phyloP scores from a whole-genome alignment of 2,888 invertebrate species.

The Synergus itoensis region DNA sequence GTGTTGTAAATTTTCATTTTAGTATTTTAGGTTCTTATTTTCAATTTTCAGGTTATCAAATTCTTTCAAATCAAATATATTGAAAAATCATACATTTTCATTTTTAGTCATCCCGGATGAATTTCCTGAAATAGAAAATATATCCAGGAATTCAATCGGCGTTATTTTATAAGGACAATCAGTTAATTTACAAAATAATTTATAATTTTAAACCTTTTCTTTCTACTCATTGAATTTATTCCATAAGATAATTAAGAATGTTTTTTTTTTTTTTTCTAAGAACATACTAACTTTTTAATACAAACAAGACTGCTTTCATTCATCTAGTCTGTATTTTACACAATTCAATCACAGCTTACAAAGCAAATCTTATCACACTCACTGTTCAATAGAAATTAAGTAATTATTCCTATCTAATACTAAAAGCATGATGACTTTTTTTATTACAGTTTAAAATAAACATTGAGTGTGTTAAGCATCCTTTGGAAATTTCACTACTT shows the following conservation, averaged over 20 bases:
- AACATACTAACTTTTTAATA: background rate
- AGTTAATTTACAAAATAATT: background rate
- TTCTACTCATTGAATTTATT: background rate
- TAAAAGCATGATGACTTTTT: background rate
- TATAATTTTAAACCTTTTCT: background rate
- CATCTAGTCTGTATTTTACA: background rate
- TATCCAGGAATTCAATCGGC: background rate
- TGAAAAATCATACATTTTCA: background rate
- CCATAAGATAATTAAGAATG: background rate
- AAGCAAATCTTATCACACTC: background rate
- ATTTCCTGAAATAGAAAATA: background rate
- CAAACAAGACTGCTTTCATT: background rate
- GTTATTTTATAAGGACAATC: background rate
- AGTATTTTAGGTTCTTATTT: too few species aligned
- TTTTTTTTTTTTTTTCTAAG: background rate
- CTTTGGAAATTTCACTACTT: background rate
- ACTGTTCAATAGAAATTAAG: background rate
- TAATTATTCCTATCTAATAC: background rate
- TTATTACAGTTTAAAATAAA: background rate
- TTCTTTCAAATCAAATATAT: background rate
- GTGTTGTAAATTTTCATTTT: too few species aligned
- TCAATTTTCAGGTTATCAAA: too few species aligned
- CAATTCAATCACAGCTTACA: background rate
- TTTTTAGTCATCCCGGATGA: background rate
- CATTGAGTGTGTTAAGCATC: background rate